These are phyloP conservation scores for Nomia melanderi DNA, from an alignment of 1,140 invertebrate species.

Conservation along the genomic window DNA sequence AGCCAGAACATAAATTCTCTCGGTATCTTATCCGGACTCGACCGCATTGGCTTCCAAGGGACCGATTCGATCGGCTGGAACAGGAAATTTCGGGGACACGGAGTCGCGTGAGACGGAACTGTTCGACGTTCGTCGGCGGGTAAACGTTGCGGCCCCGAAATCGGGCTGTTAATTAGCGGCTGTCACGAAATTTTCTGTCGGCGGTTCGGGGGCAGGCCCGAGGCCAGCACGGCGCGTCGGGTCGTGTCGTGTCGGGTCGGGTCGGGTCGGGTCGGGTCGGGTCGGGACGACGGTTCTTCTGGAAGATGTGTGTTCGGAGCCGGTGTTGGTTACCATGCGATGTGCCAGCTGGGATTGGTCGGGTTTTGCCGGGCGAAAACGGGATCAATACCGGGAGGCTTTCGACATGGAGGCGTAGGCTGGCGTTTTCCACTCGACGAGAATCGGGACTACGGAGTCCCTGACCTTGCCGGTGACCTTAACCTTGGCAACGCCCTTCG, in stretches of 20 bases:
- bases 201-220: conserved; percentile 1
- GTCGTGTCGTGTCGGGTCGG: neutral
- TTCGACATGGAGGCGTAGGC: conserved; percentile 64
- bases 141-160: neutral
- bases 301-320: conserved; percentile 55
- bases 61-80: too few relatives aligned
- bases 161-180: conserved; percentile 33
- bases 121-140: conserved; percentile 14
- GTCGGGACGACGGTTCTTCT: conserved; percentile 5
- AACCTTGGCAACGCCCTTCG: conserved; percentile 54
- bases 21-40: too few relatives aligned
- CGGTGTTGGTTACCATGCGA: conserved; percentile 61
- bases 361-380: conserved; percentile 62
- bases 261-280: neutral
- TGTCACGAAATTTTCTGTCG: conserved; percentile 32
- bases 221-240: neutral
- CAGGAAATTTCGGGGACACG: too few relatives aligned
- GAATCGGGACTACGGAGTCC: conserved; percentile 63
- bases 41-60: too few relatives aligned
- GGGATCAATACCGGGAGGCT: conserved; percentile 73
- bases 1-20: too few relatives aligned
- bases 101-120: neutral
- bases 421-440: conserved; percentile 61
- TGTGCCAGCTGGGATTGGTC: conserved; percentile 64
- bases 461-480: conserved; percentile 67